These are phyloP conservation scores for Phataginus tricuspis DNA, from an alignment of 2,797 vertebrate species.

Conservation along the genomic window DNA sequence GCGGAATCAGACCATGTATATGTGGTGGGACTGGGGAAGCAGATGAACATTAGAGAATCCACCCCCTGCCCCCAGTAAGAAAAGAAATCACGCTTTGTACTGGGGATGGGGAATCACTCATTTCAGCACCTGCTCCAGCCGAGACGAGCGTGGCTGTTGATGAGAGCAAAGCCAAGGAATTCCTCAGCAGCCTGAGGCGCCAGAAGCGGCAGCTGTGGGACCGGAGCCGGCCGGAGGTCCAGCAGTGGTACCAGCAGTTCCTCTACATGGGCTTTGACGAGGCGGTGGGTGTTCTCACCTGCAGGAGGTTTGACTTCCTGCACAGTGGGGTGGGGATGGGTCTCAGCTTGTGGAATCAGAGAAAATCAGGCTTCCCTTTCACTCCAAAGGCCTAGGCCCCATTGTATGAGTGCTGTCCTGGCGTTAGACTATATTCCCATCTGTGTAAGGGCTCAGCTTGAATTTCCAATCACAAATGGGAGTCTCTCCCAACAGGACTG, in stretches of 20 bases:
- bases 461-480: not conserved
- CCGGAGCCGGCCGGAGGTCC: constrained; percentile 91
- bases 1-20: not conserved
- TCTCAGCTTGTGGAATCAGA: not conserved
- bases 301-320: not conserved
- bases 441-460: not conserved
- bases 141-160: constrained; percentile 86
- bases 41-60: not conserved
- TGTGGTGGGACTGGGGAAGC: rapidly evolving
- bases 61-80: not conserved
- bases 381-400: not conserved
- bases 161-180: constrained; percentile 91
- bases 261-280: constrained; percentile 95
- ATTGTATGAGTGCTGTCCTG: rapidly evolving
- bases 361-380: not conserved
- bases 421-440: too few relatives aligned
- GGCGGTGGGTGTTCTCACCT: constrained; percentile 86
- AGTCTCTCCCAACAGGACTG: not conserved
- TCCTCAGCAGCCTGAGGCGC: constrained; percentile 90
- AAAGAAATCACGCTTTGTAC: not conserved
- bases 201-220: constrained; percentile 94
- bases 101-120: constrained; percentile 30
- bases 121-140: constrained; percentile 82
- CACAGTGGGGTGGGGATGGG: rapidly evolving
- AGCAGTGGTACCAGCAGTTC: constrained; percentile 97